Evolutionary conservation across 2,797 vertebrate species (phyloP), one percentile per base, ranked within the genome.

Genomic region (Sphenodon punctatus): DNA sequence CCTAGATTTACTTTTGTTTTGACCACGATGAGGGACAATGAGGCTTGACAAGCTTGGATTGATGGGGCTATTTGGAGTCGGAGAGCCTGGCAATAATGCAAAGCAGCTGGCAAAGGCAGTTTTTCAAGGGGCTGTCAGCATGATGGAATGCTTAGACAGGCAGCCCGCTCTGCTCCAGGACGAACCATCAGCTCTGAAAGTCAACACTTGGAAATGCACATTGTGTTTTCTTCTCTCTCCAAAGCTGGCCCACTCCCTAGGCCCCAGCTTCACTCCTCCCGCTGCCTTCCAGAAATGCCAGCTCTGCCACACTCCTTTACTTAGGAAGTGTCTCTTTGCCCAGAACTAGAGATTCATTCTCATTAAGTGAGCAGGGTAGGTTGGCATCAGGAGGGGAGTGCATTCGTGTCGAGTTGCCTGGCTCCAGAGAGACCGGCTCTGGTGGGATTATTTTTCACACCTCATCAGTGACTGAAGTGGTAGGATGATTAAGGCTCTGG

Each of bases 11-110:
- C 82, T 80, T 90, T 82, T 77, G 73, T 82, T 77, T 66, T 82
- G 73, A 55, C 80, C 80, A 72, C 67, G 77, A 34, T 71, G 77
- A 77, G 84, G 80, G 77, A 90, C 80, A 81, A 74, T 80, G 86
- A 66, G 78, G 78, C 82, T 85, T 90, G 89, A 88, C 83, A 88
- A 79, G 85, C 71, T 39, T 78, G 80, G 88, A 90, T 90, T 90
- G 88, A 90, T 88, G 80, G 80, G 70, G 67, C 83, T 88, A 76
- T 88, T 90, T 84, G 83, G 80, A 82, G 73, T 56, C 67, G n/a
- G 80, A 84, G 78, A 82, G 78, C 82, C 84, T 72, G 83, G 85
- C 88, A 82, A 80, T 84, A 86, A 88, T 82, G 78, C 82, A 89
- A 89, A 80, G 88, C 88, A 89, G 82, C 86, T 88, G 80, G 88